Evolutionary conservation across 2,888 invertebrate genomes (phyloP).

Genomic region (Metacarcinus magister): DNA sequence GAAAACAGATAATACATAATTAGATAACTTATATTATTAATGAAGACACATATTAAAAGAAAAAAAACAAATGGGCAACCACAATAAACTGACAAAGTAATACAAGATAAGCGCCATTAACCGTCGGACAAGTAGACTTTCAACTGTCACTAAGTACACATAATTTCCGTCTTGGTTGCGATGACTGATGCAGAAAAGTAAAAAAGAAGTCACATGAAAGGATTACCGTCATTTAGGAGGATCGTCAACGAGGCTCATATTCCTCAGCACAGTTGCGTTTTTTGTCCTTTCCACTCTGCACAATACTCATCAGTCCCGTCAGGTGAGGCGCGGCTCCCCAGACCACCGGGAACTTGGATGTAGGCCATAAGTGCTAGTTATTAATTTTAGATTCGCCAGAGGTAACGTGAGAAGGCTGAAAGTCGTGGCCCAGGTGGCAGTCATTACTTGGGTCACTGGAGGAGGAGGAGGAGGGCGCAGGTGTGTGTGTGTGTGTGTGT

Average conservation of each 20-base stretch:
- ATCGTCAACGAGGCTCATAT: background rate
- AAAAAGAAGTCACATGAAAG: too few relatives aligned
- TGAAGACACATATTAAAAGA: too few relatives aligned
- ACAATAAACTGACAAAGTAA: too few relatives aligned
- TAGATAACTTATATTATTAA: too few relatives aligned
- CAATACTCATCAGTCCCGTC: background rate
- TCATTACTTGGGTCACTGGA: background rate
- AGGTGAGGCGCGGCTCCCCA: background rate
- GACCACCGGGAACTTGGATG: background rate
- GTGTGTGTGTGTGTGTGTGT: constrained; percentile 3
- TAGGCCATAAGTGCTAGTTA: background rate
- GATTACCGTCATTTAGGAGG: background rate
- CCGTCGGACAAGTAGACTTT: too few relatives aligned
- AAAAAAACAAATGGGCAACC: too few relatives aligned
- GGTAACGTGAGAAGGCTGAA: background rate
- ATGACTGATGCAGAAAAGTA: too few relatives aligned
- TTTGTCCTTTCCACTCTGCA: background rate
- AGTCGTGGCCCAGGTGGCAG: background rate
- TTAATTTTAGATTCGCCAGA: constrained; percentile 26
- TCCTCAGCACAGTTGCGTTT: background rate
- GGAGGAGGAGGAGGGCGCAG: background rate
- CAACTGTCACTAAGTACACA: too few relatives aligned
- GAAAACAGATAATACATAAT: too few relatives aligned
- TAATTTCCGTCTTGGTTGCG: too few relatives aligned
- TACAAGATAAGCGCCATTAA: too few relatives aligned